These are phyloP conservation scores for Epirrita christyi DNA, from an alignment of 2,888 invertebrate species.

Conservation along the genomic window DNA sequence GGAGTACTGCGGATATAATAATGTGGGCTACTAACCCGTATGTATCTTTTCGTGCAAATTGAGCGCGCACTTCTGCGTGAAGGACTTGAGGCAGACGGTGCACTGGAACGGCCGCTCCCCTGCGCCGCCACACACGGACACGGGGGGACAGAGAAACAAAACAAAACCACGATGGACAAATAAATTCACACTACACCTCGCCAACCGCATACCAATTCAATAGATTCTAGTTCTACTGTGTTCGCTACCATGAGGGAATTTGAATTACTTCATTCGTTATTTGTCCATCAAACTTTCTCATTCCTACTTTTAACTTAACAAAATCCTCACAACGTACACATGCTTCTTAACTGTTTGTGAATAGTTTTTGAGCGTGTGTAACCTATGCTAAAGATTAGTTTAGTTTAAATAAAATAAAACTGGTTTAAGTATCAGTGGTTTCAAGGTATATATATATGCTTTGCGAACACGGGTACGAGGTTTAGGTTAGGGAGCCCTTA, in stretches of 20 bases:
- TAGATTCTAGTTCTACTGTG: slow-evolving; percentile 30
- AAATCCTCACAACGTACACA: slow-evolving; percentile 81
- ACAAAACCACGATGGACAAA: slow-evolving; percentile 85
- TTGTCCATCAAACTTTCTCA: slow-evolving; percentile 82
- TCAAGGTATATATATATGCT: slow-evolving; percentile 12
- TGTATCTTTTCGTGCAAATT: slow-evolving; percentile 87
- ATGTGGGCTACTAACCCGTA: slow-evolving; percentile 86
- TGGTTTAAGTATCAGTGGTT: slow-evolving; percentile 15
- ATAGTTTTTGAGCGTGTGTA: slow-evolving; percentile 84
- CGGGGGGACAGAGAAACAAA: slow-evolving; percentile 84
- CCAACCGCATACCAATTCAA: slow-evolving; percentile 43
- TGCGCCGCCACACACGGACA: slow-evolving; percentile 74
- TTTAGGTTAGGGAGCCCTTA: slow-evolving; percentile 75
- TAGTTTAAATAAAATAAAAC: slow-evolving; percentile 20
- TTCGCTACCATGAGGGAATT: slow-evolving; percentile 78
- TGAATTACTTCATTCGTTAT: slow-evolving; percentile 59
- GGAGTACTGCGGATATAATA: slow-evolving; percentile 70
- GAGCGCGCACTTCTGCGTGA: slow-evolving; percentile 87
- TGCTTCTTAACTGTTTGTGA: slow-evolving; percentile 82
- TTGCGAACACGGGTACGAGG: slow-evolving; percentile 32
- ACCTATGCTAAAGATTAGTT: slow-evolving; percentile 51
- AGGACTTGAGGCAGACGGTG: slow-evolving; percentile 86
- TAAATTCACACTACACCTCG: slow-evolving; percentile 60
- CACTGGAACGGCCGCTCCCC: slow-evolving; percentile 86
- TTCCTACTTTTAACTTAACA: slow-evolving; percentile 71